phyloP scores from a whole-genome alignment of 2,888 invertebrate species.

The Sarcophaga subvicina region DNA sequence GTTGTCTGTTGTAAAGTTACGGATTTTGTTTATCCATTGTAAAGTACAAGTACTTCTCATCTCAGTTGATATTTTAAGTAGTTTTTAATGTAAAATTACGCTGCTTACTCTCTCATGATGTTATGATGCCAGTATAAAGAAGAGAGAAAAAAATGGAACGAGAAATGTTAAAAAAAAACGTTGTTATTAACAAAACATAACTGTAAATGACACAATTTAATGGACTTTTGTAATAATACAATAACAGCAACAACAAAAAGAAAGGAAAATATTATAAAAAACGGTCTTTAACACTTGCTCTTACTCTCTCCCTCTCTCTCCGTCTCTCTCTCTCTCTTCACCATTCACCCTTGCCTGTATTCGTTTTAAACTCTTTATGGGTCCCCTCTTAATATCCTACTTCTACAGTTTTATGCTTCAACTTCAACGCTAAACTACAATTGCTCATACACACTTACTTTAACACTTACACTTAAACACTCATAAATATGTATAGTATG shows the following conservation, averaged over 20 bases:
- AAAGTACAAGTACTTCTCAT: neutral
- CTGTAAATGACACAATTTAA: conserved; percentile 65
- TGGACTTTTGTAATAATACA: conserved; percentile 58
- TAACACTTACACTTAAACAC: neutral
- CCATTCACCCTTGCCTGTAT: neutral
- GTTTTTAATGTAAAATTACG: conserved; percentile 22
- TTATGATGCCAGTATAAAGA: neutral
- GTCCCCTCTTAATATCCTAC: conserved; percentile 27
- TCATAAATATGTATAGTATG: neutral
- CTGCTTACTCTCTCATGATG: neutral
- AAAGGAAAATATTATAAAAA: neutral
- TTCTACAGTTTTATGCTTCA: conserved; percentile 31
- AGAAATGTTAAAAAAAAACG: conserved; percentile 14
- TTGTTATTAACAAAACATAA: conserved; percentile 65
- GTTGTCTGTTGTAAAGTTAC: too few relatives aligned
- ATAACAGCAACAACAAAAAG: neutral
- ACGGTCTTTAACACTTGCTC: too few relatives aligned
- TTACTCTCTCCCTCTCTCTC: neutral
- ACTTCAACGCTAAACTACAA: neutral
- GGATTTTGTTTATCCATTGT: neutral
- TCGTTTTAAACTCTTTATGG: neutral
- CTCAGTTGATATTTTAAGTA: neutral
- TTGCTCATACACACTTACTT: neutral
- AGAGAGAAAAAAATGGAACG: neutral
- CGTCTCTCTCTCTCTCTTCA: neutral